Percentiles rank a stretch among this genome's conserved stretches.
phyloP scores from a whole-genome alignment of 2,888 invertebrate species.

The Hypolimnas misippus region DNA sequence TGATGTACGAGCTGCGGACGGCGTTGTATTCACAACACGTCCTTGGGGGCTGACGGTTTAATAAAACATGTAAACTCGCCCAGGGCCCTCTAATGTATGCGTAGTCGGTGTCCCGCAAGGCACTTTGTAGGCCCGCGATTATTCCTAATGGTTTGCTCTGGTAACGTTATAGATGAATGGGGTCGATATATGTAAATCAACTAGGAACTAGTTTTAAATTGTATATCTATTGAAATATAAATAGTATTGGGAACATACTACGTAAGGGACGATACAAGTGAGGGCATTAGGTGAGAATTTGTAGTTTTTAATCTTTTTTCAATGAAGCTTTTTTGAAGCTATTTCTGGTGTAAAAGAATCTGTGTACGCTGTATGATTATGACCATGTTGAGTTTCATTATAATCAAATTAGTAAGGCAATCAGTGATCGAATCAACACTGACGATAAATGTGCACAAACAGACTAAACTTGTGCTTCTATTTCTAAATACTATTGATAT shows the following conservation, averaged over 20 bases:
- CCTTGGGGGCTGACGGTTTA: conserved; percentile 40
- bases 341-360: no score
- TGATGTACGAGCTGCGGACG: conserved; percentile 32
- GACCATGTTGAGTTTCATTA: no score
- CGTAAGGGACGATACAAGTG: no score
- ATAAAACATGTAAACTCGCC: conserved; percentile 44
- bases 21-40: conserved; percentile 40
- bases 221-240: background rate
- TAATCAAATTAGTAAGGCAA: no score
- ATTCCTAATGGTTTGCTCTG: conserved; percentile 39
- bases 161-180: conserved; percentile 20
- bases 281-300: no score
- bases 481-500: no score
- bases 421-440: no score
- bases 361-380: no score
- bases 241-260: background rate
- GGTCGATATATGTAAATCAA: conserved; percentile 25
- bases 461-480: no score
- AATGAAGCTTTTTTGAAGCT: no score
- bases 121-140: conserved; percentile 41
- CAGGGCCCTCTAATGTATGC: conserved; percentile 42
- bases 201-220: conserved; percentile 1
- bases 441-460: no score
- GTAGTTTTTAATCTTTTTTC: no score
- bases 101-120: conserved; percentile 39